A percentile compares a stretch with the other conserved stretches of the same genome.
Conservation (phyloP, 2,888 invertebrate species). For the Conistra vaccinii region DNA sequence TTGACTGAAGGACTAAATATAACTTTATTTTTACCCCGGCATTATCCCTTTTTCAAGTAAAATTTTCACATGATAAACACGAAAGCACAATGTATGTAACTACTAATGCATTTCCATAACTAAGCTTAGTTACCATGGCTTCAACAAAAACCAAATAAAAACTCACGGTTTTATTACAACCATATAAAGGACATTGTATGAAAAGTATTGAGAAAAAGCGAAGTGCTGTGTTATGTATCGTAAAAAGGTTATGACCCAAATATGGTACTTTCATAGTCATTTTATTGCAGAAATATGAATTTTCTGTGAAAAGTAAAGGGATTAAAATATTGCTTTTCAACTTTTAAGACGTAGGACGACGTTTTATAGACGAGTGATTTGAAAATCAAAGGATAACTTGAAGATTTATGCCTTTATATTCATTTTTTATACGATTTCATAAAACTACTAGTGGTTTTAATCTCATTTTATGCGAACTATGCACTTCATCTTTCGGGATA, state of each 20-base stretch:
- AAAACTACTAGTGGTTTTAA: too few species aligned
- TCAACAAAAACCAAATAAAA: conserved; percentile 41
- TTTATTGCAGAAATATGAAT: conserved; percentile 51
- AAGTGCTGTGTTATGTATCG: conserved; percentile 55
- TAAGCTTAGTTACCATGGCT: conserved; percentile 12
- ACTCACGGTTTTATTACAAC: conserved; percentile 50
- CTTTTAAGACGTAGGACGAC: conserved; percentile 8
- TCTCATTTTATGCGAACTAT: too few species aligned
- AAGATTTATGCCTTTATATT: not conserved
- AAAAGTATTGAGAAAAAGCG: conserved; percentile 53
- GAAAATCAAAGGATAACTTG: conserved; percentile 9
- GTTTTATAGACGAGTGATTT: conserved; percentile 3
- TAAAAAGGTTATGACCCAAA: conserved; percentile 62
- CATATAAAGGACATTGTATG: conserved; percentile 56
- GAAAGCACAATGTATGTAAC: not conserved
- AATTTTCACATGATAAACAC: not conserved
- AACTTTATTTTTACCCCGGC: too few species aligned
- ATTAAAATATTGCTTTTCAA: conserved; percentile 32
- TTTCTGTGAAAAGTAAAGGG: conserved; percentile 35
- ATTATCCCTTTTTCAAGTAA: too few species aligned
- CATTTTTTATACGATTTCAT: too few species aligned
- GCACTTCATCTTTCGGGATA: too few species aligned
- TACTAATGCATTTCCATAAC: conserved; percentile 10
- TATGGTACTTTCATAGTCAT: conserved; percentile 51
- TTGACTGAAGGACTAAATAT: too few species aligned